phyloP scores from a whole-genome alignment of 2,797 vertebrate genomes.

The Pseudocheirus occidentalis region DNA sequence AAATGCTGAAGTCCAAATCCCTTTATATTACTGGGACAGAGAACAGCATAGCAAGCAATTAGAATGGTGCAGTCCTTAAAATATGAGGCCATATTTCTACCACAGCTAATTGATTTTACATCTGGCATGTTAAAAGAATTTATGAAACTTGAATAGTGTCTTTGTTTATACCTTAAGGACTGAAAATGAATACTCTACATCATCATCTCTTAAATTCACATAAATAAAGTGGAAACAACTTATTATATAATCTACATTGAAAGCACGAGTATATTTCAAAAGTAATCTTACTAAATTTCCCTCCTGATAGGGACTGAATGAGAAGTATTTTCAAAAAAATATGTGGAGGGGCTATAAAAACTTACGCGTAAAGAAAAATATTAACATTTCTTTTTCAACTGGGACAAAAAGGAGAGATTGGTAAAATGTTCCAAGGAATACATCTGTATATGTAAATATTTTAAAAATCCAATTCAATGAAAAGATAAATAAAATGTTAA shows the following conservation, averaged over 20 bases:
- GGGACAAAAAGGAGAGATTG: conserved; percentile 9
- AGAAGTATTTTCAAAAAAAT: conserved; percentile 25
- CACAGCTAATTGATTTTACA: conserved; percentile 82
- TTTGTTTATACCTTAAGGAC: conserved; percentile 79
- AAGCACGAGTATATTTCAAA: conserved; percentile 59
- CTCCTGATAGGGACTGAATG: background rate
- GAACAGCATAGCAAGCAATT: conserved; percentile 67
- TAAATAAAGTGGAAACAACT: conserved; percentile 55
- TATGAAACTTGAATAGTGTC: conserved; percentile 79
- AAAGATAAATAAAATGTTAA: background rate
- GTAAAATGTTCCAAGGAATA: background rate
- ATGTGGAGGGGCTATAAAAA: conserved; percentile 2
- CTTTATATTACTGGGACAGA: conserved; percentile 65
- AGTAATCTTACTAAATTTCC: conserved; percentile 33
- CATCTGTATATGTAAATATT: background rate
- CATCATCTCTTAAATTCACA: conserved; percentile 68
- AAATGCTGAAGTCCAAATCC: conserved; percentile 73
- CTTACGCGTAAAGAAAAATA: conserved; percentile 20
- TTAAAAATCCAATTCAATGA: background rate
- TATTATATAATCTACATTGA: conserved; percentile 61
- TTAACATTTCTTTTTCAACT: conserved; percentile 28
- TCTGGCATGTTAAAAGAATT: conserved; percentile 79
- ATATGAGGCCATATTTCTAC: conserved; percentile 78
- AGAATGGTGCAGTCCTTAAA: conserved; percentile 74
- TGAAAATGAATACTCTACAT: conserved; percentile 76